Evolutionary conservation across 2,888 invertebrate genomes (phyloP), one percentile per base, ranked within the genome.

Genomic region (Gibbula magus): DNA sequence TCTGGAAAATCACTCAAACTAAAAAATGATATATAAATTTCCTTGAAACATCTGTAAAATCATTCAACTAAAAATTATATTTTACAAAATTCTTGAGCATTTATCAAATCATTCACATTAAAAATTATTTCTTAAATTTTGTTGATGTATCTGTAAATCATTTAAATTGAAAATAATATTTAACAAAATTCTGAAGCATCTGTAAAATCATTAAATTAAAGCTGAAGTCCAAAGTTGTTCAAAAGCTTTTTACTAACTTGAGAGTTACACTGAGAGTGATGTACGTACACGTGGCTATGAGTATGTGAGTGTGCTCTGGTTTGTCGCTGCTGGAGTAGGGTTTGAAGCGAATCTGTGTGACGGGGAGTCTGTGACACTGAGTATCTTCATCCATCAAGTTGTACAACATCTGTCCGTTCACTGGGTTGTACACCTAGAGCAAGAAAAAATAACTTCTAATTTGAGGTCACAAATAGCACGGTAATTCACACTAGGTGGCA

Each of bases 181-280:
- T n/a, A n/a, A n/a, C n/a, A n/a, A n/a, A n/a, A n/a, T n/a, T 52
- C 92, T 20, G 92, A 92, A 0, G 92, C 91, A 91, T 93, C 93
- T 93, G 86, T 29, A 85, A 84, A 25, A 81, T 39, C 61, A 86
- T 89, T 90, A 92, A 61, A 10, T 16, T n/a, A n/a, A n/a, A n/a
- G n/a, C n/a, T n/a, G n/a, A n/a, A n/a, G n/a, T n/a, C n/a, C n/a
- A n/a, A 35, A 35, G 35, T 35, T 35, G 35, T 7, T 35, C n/a
- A n/a, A n/a, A n/a, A n/a, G n/a, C n/a, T n/a, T n/a, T n/a, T n/a
- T n/a, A n/a, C n/a, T n/a, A n/a, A n/a, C n/a, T n/a, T n/a, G n/a
- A n/a, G n/a, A n/a, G n/a, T n/a, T n/a, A n/a, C n/a, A n/a, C 54
- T 54, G 18, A 32, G 5, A 45, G 61, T 25, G 16, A 2, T 32